A percentile compares a stretch with the other conserved stretches of the same genome.
phyloP scores from a whole-genome alignment of 2,888 invertebrate species.

The Drosophila macrospina region DNA sequence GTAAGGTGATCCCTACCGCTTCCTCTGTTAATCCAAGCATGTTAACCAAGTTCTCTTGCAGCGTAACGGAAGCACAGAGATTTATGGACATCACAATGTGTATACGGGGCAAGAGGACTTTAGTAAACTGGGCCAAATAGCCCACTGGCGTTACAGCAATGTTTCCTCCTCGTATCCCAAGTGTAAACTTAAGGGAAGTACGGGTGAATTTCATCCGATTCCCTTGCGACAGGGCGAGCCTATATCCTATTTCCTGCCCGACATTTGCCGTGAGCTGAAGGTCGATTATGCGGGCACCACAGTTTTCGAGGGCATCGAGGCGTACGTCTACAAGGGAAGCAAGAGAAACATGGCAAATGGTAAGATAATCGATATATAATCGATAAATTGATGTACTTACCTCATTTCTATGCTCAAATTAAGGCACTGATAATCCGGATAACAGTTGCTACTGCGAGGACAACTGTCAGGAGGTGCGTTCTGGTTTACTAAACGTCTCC shows the following conservation, averaged over 20 bases:
- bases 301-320: conserved; percentile 87
- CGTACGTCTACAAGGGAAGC: conserved; percentile 89
- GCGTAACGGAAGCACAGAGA: conserved; percentile 90
- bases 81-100: conserved; percentile 88
- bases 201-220: conserved; percentile 92
- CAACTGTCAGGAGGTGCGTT: conserved; percentile 88
- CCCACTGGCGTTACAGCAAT: conserved; percentile 90
- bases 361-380: conserved; percentile 58
- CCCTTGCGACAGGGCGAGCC: conserved; percentile 87
- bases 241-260: conserved; percentile 90
- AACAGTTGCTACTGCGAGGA: conserved; percentile 90
- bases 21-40: background rate
- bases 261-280: conserved; percentile 90
- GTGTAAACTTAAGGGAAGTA: conserved; percentile 90
- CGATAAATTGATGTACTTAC: background rate
- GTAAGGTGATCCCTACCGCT: conserved; percentile 83
- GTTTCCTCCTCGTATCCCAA: conserved; percentile 86
- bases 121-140: conserved; percentile 88
- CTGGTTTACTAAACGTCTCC: conserved; percentile 90
- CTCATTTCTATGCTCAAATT: background rate
- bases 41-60: conserved; percentile 82
- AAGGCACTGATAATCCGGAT: conserved; percentile 87
- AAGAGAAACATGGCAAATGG: conserved; percentile 89
- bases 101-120: conserved; percentile 89
- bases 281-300: conserved; percentile 88